Percentiles rank a stretch among this genome's conserved stretches.
Evolutionary conservation across 2,797 vertebrate species (phyloP).

Genomic region (Coccyzus lansbergi): DNA sequence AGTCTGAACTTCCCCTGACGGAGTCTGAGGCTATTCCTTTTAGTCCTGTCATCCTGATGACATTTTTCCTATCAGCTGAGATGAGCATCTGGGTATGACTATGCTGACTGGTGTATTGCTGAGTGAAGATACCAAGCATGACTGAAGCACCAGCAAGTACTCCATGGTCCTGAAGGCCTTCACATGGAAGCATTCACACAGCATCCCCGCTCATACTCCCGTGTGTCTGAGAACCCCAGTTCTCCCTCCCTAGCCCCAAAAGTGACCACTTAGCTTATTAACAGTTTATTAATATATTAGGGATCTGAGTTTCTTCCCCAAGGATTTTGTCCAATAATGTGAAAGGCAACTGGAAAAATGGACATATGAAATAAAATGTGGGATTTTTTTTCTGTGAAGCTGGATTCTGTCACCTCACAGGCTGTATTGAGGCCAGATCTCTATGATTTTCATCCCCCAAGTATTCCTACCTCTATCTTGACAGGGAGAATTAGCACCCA

Average conservation of each 20-base stretch:
- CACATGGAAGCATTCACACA: neutral
- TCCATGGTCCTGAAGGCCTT: neutral
- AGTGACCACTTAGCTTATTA: neutral
- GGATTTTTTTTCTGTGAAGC: neutral
- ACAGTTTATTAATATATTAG: neutral
- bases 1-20: too few species aligned
- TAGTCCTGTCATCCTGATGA: too few species aligned
- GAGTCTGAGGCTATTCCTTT: too few species aligned
- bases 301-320: neutral
- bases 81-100: neutral
- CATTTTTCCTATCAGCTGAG: neutral
- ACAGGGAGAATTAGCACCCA: neutral
- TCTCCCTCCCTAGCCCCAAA: neutral
- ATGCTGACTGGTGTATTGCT: neutral
- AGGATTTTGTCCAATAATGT: neutral
- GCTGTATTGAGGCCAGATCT: accelerated
- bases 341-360: neutral
- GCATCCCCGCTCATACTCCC: neutral
- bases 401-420: neutral
- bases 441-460: neutral
- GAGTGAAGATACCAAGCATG: neutral
- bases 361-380: neutral
- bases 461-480: neutral
- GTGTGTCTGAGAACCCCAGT: neutral
- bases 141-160: neutral